Base-by-base conservation (phyloP, 2,113 vertebrate species). In the Microcebus jonahi region DNA sequence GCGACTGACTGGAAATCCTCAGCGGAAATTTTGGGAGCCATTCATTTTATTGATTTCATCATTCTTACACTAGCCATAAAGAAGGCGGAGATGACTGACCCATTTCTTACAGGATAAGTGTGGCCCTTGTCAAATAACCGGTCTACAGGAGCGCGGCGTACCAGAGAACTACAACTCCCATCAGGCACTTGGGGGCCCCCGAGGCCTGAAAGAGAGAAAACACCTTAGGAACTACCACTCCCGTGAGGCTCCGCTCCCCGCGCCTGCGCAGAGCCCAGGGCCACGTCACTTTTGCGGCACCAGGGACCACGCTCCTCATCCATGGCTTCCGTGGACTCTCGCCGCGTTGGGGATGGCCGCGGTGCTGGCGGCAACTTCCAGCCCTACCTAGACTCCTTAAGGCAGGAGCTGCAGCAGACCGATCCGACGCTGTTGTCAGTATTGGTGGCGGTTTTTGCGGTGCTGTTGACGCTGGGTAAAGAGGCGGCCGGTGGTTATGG, bases 381-480 rank as follows among this genome's bases (percentile, higher is more conserved):
- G n/a, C 97, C 97, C 9, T 97, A 98, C 55, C 80, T 98, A 77
- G 98, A 97, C 65, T 97, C 96, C 21, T 93, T 98, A 95, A 95
- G 94, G 68, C 97, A 97, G 92, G 98, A 98, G 84, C 93, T 98
- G 27, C 95, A 96, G 93, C 96, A 79, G 70, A 87, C 86, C 0
- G 98, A 97, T 8, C 98, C 98, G 1, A 96, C 98, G 5, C 34
- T 98, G 29, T 68, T 98, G 39, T 98, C 98, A 1, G 96, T 98
- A 1, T 92, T 95, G 11, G 45, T 97, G 92, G 98, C 98, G 3
- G 31, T 99, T 34, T 6, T 98, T 7, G 97, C 9, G 1, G 98
- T 99, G 48, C 95, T 97, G 92, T 2, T 98, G 80, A 98, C 98
- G 8, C 59, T 99, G 39, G 93, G 98, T 99, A 95, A 98, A 95